These are phyloP conservation scores for Beaufortia kweichowensis DNA, from an alignment of 2,113 vertebrate species.

Conservation along the genomic window DNA sequence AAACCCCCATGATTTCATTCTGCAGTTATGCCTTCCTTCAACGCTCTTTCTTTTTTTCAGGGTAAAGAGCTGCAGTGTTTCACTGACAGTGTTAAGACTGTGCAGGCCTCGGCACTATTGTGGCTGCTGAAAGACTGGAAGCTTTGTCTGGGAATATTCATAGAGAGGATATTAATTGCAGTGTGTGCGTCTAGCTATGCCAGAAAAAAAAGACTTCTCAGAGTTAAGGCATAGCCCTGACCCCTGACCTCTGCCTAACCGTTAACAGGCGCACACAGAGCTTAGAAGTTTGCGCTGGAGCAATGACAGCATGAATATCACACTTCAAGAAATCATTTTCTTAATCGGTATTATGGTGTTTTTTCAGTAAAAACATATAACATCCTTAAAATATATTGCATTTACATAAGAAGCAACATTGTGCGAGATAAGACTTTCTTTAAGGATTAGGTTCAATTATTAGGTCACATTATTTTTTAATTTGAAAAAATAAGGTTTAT, in stretches of 20 bases:
- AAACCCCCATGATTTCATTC: slow-evolving; percentile 57
- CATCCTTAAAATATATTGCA: no score
- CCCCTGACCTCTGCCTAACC: slow-evolving; percentile 36
- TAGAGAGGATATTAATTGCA: slow-evolving; percentile 53
- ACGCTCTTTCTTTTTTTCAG: slow-evolving; percentile 8
- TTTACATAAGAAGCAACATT: no score
- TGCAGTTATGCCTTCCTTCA: slow-evolving; percentile 51
- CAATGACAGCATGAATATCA: not conserved
- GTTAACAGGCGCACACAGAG: slow-evolving; percentile 30
- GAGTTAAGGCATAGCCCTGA: slow-evolving; percentile 44
- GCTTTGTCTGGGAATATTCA: slow-evolving; percentile 67
- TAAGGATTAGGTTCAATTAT: no score
- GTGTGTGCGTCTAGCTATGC: not conserved
- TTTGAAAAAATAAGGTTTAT: no score
- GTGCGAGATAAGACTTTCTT: no score
- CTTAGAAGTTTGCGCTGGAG: slow-evolving; percentile 20
- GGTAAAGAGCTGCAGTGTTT: slow-evolving; percentile 50
- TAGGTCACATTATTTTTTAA: no score
- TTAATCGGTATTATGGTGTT: no score
- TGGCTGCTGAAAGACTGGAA: slow-evolving; percentile 56
- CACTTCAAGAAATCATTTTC: no score
- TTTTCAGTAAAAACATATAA: no score
- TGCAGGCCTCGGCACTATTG: slow-evolving; percentile 37
- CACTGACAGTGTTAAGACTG: slow-evolving; percentile 44
- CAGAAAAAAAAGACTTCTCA: slow-evolving; percentile 45